Base-by-base conservation (phyloP, 2,888 invertebrate genomes). In the Melitaea athalia region DNA sequence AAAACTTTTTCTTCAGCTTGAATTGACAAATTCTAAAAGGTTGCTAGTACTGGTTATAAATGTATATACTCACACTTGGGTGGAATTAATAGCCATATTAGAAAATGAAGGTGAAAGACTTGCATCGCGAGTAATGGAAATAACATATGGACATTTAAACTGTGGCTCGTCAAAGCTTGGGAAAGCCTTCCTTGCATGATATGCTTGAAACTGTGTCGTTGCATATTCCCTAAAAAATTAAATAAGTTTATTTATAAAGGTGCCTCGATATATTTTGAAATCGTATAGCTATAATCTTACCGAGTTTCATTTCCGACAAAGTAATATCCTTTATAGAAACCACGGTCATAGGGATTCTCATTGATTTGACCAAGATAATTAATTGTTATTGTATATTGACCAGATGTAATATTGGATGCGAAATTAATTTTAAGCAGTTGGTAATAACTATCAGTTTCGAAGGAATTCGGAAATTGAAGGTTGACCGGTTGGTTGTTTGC, bases 161-260 rank as follows among this genome's bases (percentile, higher is more conserved):
- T 94, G 94, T 0, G 98, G 98, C 78, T 98, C 97, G 78, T 98
- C 98, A 76, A 97, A 97, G 85, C 97, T 97, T 0, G 98, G 98
- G 84, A 98, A 98, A 0, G 96, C 97, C 77, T 95, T 94, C 71
- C 97, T 93, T 0, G 97, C 97, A 77, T 96, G 95, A 71, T 93
- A 95, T 0, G 96, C 95, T 75, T 97, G 96, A 83, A 97, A 97
- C 81, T 97, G 97, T 0, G 97, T 97, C 6, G 95, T 95, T 1
- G 92, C 92, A 74, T 92, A 92, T 43, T 81, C 75, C 17, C 92
- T 92, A 76, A 14, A 85, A 84, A 42, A 63, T 3, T 52, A 42
- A 59, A 33, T 5, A 11, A 11, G 24, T 11, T 3, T 11, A 52
- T 52, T 52, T 12, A 31, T 24, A 24, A 7, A 50, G 8, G 5